Conservation (phyloP, 2,113 vertebrate genomes). For the Sterna hirundo region DNA sequence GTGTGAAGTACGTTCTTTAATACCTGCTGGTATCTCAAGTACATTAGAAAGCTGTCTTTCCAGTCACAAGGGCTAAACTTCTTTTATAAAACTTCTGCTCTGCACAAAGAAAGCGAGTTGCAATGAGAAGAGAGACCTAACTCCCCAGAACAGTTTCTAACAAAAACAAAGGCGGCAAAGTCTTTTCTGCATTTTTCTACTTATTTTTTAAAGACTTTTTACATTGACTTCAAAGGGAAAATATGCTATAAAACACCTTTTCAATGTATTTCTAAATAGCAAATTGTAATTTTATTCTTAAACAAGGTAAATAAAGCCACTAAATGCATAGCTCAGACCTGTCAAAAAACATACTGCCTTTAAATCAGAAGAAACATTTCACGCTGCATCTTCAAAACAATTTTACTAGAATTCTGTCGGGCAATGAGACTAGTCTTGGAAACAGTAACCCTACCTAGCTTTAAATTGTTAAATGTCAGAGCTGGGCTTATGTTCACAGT, state of each 20-base stretch:
- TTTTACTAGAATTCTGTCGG: neutral
- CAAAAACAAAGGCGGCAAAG: neutral
- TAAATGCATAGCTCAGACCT: neutral
- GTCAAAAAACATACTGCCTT: constrained; percentile 11
- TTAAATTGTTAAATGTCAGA: constrained; percentile 38
- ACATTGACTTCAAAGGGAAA: constrained; percentile 30
- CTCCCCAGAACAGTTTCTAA: neutral
- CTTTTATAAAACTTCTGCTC: neutral
- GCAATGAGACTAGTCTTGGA: constrained; percentile 3
- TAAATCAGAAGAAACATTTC: constrained; percentile 25
- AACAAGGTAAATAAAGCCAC: constrained; percentile 50
- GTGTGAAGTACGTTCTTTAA: neutral
- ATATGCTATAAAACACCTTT: neutral
- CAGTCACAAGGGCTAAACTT: neutral
- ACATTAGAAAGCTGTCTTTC: neutral
- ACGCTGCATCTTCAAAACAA: neutral
- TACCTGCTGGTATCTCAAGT: neutral
- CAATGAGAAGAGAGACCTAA: neutral
- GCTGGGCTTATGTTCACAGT: constrained; percentile 25
- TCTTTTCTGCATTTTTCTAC: neutral
- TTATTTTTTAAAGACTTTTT: neutral
- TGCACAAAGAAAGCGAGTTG: neutral
- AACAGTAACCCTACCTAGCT: neutral
- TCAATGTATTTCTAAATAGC: neutral
- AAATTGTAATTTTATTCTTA: constrained; percentile 47